Evolutionary conservation across 2,888 invertebrate species (phyloP).

Genomic region (Vanessa cardui): DNA sequence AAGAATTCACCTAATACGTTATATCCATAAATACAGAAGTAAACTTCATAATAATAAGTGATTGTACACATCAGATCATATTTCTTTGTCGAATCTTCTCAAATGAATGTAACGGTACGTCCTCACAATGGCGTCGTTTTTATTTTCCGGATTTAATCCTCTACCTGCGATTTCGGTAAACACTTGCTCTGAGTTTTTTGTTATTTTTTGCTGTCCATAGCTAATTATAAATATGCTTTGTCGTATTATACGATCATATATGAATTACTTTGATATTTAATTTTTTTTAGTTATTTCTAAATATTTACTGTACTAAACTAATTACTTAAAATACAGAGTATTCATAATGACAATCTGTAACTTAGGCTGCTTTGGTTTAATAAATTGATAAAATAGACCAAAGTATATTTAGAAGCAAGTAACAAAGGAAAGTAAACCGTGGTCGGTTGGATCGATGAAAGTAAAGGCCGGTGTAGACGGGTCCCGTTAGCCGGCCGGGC

Average conservation of each 20-base stretch:
- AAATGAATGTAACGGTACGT: slow-evolving; percentile 69
- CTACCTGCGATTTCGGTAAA: slow-evolving; percentile 71
- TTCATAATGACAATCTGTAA: not conserved
- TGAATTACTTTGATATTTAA: not conserved
- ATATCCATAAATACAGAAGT: not conserved
- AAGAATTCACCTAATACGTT: not conserved
- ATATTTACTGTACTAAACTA: not conserved
- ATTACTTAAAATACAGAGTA: not conserved
- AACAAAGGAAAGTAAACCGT: slow-evolving; percentile 82
- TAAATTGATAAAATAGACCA: slow-evolving; percentile 45
- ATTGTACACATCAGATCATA: slow-evolving; percentile 49
- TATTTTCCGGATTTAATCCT: slow-evolving; percentile 47
- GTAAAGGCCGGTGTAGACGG: slow-evolving; percentile 79
- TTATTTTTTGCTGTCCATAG: slow-evolving; percentile 57
- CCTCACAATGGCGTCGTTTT: slow-evolving; percentile 61
- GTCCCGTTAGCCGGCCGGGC: slow-evolving; percentile 78
- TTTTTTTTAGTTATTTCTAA: slow-evolving; percentile 9
- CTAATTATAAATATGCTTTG: slow-evolving; percentile 55
- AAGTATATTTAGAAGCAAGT: slow-evolving; percentile 62
- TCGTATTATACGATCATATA: slow-evolving; percentile 37
- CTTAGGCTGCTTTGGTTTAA: slow-evolving; percentile 8
- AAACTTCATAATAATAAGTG: slow-evolving; percentile 14
- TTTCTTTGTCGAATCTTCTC: slow-evolving; percentile 57
- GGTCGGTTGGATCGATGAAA: slow-evolving; percentile 80
- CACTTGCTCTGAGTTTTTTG: slow-evolving; percentile 68